Evolutionary conservation across 2,797 vertebrate genomes (phyloP).

Genomic region (Epinephelus malabaricus): DNA sequence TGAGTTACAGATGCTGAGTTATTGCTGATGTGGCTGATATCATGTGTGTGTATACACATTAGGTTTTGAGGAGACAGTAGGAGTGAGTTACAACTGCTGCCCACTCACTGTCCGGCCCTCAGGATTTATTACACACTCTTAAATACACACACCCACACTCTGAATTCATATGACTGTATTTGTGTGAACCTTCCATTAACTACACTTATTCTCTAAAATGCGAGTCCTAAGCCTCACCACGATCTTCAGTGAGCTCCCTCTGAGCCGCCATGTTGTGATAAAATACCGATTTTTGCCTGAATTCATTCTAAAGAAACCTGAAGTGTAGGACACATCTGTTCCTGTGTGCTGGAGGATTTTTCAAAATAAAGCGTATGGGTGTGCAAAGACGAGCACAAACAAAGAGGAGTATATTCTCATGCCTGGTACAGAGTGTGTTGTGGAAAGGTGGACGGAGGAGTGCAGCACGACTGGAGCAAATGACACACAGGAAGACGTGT

Average conservation of each 20-base stretch:
- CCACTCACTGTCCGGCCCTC: conserved; percentile 16
- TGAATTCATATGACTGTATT: conserved; percentile 6
- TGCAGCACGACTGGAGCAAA: too few species aligned
- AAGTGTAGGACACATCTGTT: neutral
- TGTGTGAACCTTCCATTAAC: conserved; percentile 14
- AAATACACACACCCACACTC: conserved; percentile 1
- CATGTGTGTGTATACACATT: neutral
- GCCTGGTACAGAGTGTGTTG: too few species aligned
- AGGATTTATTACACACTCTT: conserved; percentile 59
- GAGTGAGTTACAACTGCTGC: conserved; percentile 54
- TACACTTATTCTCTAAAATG: neutral
- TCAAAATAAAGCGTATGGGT: neutral
- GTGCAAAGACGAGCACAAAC: neutral
- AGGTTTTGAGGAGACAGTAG: neutral
- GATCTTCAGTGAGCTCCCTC: neutral
- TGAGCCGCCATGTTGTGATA: neutral
- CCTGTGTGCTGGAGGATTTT: neutral
- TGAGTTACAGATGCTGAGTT: conserved; percentile 10
- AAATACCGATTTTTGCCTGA: neutral
- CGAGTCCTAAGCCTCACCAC: neutral
- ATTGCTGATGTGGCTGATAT: conserved; percentile 7
- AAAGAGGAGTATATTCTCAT: neutral
- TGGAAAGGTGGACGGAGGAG: too few species aligned
- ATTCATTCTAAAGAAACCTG: conserved; percentile 8
- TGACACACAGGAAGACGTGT: too few species aligned